These are phyloP conservation scores for Tetanocera ferruginea DNA, from an alignment of 2,888 invertebrate genomes.

Conservation along the genomic window DNA sequence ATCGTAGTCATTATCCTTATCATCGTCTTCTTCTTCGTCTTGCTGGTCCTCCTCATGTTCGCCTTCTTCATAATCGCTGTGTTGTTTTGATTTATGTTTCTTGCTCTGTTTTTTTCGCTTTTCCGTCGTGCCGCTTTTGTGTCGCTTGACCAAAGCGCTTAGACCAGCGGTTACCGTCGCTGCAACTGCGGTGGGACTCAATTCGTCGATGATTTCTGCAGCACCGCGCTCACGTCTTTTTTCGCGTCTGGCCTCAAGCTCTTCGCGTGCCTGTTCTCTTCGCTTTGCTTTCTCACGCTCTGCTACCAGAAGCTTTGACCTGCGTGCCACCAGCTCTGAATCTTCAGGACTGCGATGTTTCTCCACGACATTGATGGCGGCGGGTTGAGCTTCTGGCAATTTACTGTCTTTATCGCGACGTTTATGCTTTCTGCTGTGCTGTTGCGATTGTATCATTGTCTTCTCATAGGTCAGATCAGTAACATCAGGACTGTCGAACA, in stretches of 20 bases:
- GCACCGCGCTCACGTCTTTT: conserved; percentile 57
- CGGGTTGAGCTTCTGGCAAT: not conserved
- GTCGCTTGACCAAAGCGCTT: conserved; percentile 58
- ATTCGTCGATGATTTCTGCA: conserved; percentile 55
- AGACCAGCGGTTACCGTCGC: conserved; percentile 65
- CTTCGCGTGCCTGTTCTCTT: conserved; percentile 81
- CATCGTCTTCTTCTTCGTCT: conserved; percentile 62
- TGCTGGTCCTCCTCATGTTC: conserved; percentile 56
- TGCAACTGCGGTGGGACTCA: conserved; percentile 64
- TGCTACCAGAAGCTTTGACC: conserved; percentile 79
- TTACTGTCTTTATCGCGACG: conserved; percentile 58
- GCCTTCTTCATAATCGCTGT: conserved; percentile 42
- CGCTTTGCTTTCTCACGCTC: conserved; percentile 83
- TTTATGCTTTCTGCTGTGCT: conserved; percentile 55
- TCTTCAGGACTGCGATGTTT: conserved; percentile 62
- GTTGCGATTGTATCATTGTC: conserved; percentile 45
- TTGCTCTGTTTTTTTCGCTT: conserved; percentile 34
- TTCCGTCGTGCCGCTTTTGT: conserved; percentile 51
- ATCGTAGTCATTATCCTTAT: conserved; percentile 51
- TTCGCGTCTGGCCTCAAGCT: conserved; percentile 79
- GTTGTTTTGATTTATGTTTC: not conserved
- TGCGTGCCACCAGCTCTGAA: conserved; percentile 74
- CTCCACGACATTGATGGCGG: conserved; percentile 25
- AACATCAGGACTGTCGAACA: conserved; percentile 69
- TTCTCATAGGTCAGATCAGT: not conserved